Base-by-base conservation (phyloP, 2,797 vertebrate genomes). In the Liparis tanakae region DNA sequence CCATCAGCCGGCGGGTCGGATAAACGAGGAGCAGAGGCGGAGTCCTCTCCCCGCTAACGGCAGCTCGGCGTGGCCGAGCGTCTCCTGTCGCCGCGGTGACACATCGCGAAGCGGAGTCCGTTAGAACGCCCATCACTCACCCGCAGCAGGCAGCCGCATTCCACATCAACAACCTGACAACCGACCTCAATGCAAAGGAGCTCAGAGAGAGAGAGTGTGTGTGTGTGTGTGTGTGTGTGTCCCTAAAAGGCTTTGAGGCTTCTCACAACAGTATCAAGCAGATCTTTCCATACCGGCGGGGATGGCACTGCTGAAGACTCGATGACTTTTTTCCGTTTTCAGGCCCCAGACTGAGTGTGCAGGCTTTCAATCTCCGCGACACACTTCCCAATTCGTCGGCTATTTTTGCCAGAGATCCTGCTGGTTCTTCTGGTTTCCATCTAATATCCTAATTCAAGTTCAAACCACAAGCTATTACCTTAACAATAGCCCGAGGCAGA, bases 101-200 rank as follows among this genome's bases (percentile, higher is more conserved):
- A 91, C 78, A 85, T 88, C 87, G 86, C 70, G 81, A 85, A 85
- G 88, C 86, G 70, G 59, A 81, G 84, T 83, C 86, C 85, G 88
- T 91, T 91, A 90, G 85, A 88, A 86, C 70, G 44, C 77, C 82
- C 85, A 89, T 91, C 88, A 90, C 59, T 91, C 91, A 90, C 70
- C 70, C 72, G 0, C 87, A 78, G 87, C 88, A 43, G 65, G 82
- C 82, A 59, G 72, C 74, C 81, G 56, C 80, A 84, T 81, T 85
- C 70, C 67, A 78, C 83, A 63, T 84, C 76, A 81, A 80, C 74
- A 78, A 74, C 72, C 67, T 77, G 81, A 86, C 88, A 88, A 78
- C 78, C 65, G 81, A 75, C 70, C 78, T 64, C 78, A 51, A 78
- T 63, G 74, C 68, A 81, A 78, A 83, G 58, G 15, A 67, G 39